Evolutionary conservation across 1,140 invertebrate species (phyloP).

Genomic region (Macrotrachela quadricornifera): DNA sequence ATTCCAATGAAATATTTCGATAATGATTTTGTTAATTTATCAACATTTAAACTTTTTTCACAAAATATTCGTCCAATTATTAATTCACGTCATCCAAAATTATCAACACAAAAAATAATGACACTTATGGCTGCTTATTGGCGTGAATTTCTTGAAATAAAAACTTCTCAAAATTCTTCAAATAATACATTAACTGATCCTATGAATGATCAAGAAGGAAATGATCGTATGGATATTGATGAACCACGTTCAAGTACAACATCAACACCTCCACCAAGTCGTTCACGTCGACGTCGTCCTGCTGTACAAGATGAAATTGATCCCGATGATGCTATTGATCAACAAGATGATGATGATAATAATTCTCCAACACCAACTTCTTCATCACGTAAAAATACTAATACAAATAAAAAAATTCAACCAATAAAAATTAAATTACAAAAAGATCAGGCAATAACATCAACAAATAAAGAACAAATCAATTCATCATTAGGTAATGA

Average conservation of each 20-base stretch:
- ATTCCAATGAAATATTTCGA: slow-evolving; percentile 73
- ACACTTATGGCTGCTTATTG: slow-evolving; percentile 87
- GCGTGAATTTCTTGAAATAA: slow-evolving; percentile 63
- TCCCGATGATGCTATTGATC: too few species aligned
- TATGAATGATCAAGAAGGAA: neutral
- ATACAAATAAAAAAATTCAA: neutral
- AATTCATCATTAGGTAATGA: slow-evolving; percentile 11
- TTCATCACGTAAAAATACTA: neutral
- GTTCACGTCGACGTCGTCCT: too few species aligned
- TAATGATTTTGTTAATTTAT: slow-evolving; percentile 70
- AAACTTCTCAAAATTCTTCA: neutral
- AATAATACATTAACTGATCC: neutral
- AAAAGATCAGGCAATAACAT: neutral
- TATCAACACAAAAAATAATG: slow-evolving; percentile 48
- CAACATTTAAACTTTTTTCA: slow-evolving; percentile 83
- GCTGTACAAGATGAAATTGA: too few species aligned
- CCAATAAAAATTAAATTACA: neutral
- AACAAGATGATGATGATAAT: too few species aligned
- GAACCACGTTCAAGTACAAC: too few species aligned
- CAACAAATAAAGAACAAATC: slow-evolving; percentile 38
- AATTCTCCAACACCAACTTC: too few species aligned
- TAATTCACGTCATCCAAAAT: slow-evolving; percentile 80
- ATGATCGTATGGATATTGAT: neutral
- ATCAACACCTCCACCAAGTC: too few species aligned
- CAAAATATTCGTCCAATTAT: slow-evolving; percentile 74